Percentiles rank a stretch among this genome's conserved stretches.
phyloP scores from a whole-genome alignment of 2,113 vertebrate species.

The Hippocampus zosterae region DNA sequence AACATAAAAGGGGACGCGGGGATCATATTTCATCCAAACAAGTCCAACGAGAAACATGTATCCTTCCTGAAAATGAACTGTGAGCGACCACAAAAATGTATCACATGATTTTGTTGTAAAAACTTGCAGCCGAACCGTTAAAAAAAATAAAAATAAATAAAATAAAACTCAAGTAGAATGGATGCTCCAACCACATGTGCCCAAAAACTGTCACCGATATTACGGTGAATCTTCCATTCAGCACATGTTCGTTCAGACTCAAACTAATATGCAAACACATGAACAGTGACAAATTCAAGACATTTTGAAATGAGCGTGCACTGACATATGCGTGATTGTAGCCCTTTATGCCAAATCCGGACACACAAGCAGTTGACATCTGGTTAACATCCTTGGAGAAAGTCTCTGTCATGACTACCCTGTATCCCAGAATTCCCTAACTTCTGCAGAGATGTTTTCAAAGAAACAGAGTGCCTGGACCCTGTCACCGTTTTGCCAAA shows the following conservation, averaged over 20 bases:
- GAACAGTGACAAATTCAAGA: slow-evolving; percentile 51
- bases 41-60: slow-evolving; percentile 63
- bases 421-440: slow-evolving; percentile 59
- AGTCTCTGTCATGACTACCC: slow-evolving; percentile 55
- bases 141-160: background rate
- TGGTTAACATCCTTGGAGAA: slow-evolving; percentile 57
- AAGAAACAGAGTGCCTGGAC: slow-evolving; percentile 66
- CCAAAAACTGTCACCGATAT: slow-evolving; percentile 2
- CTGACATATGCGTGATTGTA: slow-evolving; percentile 47
- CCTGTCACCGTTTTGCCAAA: slow-evolving; percentile 63
- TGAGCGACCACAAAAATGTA: slow-evolving; percentile 43
- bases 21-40: slow-evolving; percentile 60
- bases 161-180: background rate
- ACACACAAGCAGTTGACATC: slow-evolving; percentile 60
- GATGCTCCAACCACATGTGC: background rate
- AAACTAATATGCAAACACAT: slow-evolving; percentile 56
- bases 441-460: slow-evolving; percentile 51
- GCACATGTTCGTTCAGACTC: slow-evolving; percentile 34
- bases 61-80: slow-evolving; percentile 55
- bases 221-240: slow-evolving; percentile 33
- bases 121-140: background rate
- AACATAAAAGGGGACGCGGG: slow-evolving; percentile 63
- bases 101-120: background rate
- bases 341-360: slow-evolving; percentile 42
- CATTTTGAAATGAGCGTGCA: slow-evolving; percentile 44